phyloP scores from a whole-genome alignment of 2,888 invertebrate genomes.

The Drosophila hamatofila region DNA sequence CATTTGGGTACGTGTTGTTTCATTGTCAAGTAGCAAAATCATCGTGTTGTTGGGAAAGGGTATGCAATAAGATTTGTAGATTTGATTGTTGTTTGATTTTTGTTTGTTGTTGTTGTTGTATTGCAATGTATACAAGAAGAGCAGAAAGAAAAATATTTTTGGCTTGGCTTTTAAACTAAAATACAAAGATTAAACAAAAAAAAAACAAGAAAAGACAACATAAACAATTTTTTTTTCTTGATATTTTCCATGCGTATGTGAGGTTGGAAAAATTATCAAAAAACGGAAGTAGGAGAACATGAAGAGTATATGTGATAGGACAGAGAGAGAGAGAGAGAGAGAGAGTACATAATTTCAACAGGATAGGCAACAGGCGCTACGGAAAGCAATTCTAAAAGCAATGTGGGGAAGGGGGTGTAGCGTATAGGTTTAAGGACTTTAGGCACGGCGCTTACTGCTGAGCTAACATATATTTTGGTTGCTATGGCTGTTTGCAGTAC shows the following conservation, averaged over 20 bases:
- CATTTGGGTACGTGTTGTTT: slow-evolving; percentile 45
- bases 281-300: slow-evolving; percentile 25
- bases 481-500: slow-evolving; percentile 68
- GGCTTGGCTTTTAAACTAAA: slow-evolving; percentile 82
- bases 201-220: slow-evolving; percentile 79
- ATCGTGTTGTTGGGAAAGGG: slow-evolving; percentile 43
- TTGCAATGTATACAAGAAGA: slow-evolving; percentile 82
- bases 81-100: slow-evolving; percentile 37
- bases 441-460: slow-evolving; percentile 73
- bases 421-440: slow-evolving; percentile 26
- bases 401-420: slow-evolving; percentile 18
- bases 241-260: slow-evolving; percentile 82
- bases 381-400: slow-evolving; percentile 58
- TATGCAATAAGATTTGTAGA: slow-evolving; percentile 63
- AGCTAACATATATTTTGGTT: slow-evolving; percentile 35
- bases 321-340: slow-evolving; percentile 3
- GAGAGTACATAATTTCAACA: slow-evolving; percentile 1
- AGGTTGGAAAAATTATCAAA: slow-evolving; percentile 76
- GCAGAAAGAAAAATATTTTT: slow-evolving; percentile 80
- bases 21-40: slow-evolving; percentile 49
- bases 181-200: slow-evolving; percentile 73
- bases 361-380: slow-evolving; percentile 59
- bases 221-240: slow-evolving; percentile 68
- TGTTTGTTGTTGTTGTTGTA: slow-evolving; percentile 44
- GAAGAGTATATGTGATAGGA: slow-evolving; percentile 22